Conservation (phyloP, 2,888 invertebrate genomes). For the Bugula neritina region DNA sequence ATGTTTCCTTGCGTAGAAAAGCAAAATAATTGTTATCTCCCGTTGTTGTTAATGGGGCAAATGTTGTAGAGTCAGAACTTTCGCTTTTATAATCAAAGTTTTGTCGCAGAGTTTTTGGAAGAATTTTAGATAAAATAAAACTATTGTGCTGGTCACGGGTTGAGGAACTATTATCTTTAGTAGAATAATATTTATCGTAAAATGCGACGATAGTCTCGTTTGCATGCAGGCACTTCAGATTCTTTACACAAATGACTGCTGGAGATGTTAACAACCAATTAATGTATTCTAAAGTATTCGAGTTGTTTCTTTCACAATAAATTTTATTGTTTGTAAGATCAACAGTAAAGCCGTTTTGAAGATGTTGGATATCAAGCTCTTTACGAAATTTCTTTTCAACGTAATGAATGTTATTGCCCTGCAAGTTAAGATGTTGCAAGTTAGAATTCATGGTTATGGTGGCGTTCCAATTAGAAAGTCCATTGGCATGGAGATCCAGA, state of each 20-base stretch:
- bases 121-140: no score
- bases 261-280: neutral
- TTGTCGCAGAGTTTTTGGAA: neutral
- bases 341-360: neutral
- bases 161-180: no score
- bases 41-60: neutral
- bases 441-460: neutral
- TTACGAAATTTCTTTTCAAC: neutral
- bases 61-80: no score
- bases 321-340: neutral
- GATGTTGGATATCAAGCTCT: neutral
- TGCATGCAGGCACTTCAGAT: neutral
- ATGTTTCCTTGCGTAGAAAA: neutral
- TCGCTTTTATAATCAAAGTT: no score
- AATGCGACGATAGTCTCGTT: no score
- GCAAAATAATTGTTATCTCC: neutral
- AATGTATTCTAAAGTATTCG: neutral
- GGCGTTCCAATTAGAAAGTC: neutral
- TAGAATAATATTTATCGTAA: no score
- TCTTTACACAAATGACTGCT: neutral
- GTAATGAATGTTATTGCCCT: neutral
- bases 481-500: neutral
- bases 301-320: neutral
- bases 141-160: no score
- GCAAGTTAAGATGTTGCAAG: neutral